Evolutionary conservation across 2,888 invertebrate genomes (phyloP), one percentile per base, ranked within the genome.

Genomic region (Leucozona laternaria): DNA sequence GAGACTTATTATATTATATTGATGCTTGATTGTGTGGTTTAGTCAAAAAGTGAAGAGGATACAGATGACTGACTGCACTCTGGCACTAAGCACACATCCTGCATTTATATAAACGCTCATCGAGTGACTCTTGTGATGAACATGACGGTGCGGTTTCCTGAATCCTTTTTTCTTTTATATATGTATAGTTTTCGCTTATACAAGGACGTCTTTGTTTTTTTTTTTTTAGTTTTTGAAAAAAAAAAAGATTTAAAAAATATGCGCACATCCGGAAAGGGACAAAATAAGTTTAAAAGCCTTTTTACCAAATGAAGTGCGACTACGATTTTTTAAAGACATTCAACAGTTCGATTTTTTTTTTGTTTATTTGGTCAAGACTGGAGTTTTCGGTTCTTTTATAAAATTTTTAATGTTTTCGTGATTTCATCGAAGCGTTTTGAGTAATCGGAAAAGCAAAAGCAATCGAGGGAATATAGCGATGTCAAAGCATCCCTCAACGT

Each of bases 11-110:
- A n/a, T 10, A 17, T 17, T 48, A 11, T 20, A 11, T 20, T 48
- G 48, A 50, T 25, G 48, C 53, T 20, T 40, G 17, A 68, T 40
- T 25, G 37, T 37, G 43, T 68, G 17, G 43, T 48, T 43, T 22
- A 25, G 50, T 64, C 64, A 37, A 66, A 68, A 73, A 68, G 10
- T 86, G 75, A 86, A 86, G 86, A 86, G 86, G 86, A 86, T 66
- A 86, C 86, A 86, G 85, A 86, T 86, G 85, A 86, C 78, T 86
- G 82, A 75, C 64, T 77, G 70, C 53, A 53, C 53, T 57, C 70
- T 75, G 57, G 57, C 71, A 86, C 37, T 75, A 58, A 75, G 82
- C 86, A 78, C 71, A 75, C 78, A 86, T 86, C 86, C 86, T 86
- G 86, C 28, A 68, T 37, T n/a, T n/a, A n/a, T 5, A 48, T 17